Conservation (phyloP, 2,888 invertebrate species). For the Ophion costatus region DNA sequence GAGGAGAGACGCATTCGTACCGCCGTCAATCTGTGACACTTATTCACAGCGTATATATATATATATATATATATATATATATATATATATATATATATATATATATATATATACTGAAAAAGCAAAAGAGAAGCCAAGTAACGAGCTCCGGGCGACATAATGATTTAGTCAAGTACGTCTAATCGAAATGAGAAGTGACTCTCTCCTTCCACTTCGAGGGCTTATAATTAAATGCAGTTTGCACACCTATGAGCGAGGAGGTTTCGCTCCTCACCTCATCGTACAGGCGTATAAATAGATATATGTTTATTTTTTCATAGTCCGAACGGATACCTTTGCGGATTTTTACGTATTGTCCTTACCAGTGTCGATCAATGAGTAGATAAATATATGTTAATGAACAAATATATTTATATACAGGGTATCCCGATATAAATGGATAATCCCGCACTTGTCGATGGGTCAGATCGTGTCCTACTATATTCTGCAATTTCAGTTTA, state of each 20-base stretch:
- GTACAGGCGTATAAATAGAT: conserved; percentile 3
- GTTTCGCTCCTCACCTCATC: conserved; percentile 51
- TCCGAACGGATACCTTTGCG: too few relatives aligned
- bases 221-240: conserved; percentile 75
- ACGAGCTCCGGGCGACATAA: conserved; percentile 65
- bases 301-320: neutral
- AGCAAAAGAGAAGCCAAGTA: conserved; percentile 39
- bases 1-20: conserved; percentile 34
- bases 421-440: too few relatives aligned
- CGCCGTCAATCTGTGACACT: conserved; percentile 58
- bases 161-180: conserved; percentile 75
- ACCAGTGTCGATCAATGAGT: too few relatives aligned
- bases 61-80: conserved; percentile 14
- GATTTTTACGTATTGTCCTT: too few relatives aligned
- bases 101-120: conserved; percentile 4
- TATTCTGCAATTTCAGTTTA: too few relatives aligned
- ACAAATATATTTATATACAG: too few relatives aligned
- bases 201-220: conserved; percentile 56
- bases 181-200: conserved; percentile 79
- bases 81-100: conserved; percentile 1
- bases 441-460: too few relatives aligned
- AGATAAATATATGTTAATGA: too few relatives aligned
- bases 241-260: conserved; percentile 55
- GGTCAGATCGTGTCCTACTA: too few relatives aligned
- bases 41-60: neutral